Conservation (phyloP, 2,797 vertebrate species). For the Sebastes iracundus region DNA sequence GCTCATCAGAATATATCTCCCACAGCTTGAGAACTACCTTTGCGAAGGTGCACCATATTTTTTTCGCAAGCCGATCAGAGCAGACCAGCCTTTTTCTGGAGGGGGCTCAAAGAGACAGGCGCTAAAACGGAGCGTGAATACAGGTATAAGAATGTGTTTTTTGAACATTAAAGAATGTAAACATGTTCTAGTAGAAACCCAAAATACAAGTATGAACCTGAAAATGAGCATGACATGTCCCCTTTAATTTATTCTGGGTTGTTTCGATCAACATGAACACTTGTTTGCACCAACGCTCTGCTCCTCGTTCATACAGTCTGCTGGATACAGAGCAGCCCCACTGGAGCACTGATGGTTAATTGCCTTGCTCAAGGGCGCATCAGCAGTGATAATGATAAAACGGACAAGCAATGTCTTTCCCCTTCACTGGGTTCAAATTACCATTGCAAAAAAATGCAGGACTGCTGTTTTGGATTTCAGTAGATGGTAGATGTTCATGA, state of each 20-base stretch:
- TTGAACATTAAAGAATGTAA: no score
- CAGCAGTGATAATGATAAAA: not conserved
- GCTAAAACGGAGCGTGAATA: no score
- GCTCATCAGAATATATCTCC: no score
- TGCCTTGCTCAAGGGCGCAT: constrained; percentile 12
- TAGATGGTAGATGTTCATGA: not conserved
- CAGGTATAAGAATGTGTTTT: no score
- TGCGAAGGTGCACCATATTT: no score
- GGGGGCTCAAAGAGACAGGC: no score
- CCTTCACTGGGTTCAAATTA: not conserved
- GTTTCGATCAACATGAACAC: not conserved
- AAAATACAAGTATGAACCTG: no score
- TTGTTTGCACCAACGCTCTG: not conserved
- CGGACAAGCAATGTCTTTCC: not conserved
- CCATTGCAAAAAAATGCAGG: not conserved
- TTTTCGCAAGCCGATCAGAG: no score
- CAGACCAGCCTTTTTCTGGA: no score
- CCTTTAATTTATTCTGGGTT: not conserved
- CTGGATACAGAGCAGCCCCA: not conserved
- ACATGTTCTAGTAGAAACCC: no score
- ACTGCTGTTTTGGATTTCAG: not conserved
- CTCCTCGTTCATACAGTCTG: not conserved
- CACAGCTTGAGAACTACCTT: no score
- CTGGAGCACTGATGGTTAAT: constrained; percentile 14
- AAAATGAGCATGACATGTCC: no score